Evolutionary conservation across 2,888 invertebrate genomes (phyloP).

Genomic region (Melipona bicolor): DNA sequence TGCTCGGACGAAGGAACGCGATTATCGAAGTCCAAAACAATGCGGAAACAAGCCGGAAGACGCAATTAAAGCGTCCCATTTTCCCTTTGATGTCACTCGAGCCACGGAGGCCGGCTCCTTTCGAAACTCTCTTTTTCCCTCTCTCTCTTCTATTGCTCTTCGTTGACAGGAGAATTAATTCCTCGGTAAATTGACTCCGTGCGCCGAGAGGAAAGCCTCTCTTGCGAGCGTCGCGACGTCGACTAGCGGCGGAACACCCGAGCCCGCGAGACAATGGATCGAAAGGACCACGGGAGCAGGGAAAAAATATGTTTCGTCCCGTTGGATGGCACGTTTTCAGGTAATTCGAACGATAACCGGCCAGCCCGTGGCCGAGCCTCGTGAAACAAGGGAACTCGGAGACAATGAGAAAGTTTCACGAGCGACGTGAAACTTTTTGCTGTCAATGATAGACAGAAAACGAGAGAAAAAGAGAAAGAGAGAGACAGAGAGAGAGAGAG

Average conservation of each 20-base stretch:
- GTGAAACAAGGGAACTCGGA: constrained; percentile 49
- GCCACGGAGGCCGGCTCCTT: constrained; percentile 1
- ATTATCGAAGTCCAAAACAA: constrained; percentile 24
- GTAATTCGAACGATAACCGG: constrained; percentile 55
- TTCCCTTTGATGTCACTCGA: constrained; percentile 33
- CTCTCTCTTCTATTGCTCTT: background rate
- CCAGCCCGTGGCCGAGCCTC: constrained; percentile 31
- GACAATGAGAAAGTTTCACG: constrained; percentile 73
- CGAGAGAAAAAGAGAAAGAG: too few species aligned
- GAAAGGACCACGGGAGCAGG: constrained; percentile 4
- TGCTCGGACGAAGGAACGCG: background rate
- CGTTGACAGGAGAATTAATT: constrained; percentile 39
- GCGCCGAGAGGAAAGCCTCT: constrained; percentile 6
- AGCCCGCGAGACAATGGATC: constrained; percentile 22
- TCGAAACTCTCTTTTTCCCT: background rate
- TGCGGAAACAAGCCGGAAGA: constrained; percentile 13
- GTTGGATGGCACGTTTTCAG: constrained; percentile 26
- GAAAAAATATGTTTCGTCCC: constrained; percentile 19
- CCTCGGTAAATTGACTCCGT: constrained; percentile 41
- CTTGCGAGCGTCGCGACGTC: constrained; percentile 21
- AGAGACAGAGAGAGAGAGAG: too few species aligned
- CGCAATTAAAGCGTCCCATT: constrained; percentile 33
- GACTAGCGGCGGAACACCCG: background rate
- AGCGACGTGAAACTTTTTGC: constrained; percentile 65
- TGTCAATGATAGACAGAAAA: constrained; percentile 39